These are phyloP conservation scores for Gobius niger DNA, from an alignment of 2,113 vertebrate species.

Conservation along the genomic window DNA sequence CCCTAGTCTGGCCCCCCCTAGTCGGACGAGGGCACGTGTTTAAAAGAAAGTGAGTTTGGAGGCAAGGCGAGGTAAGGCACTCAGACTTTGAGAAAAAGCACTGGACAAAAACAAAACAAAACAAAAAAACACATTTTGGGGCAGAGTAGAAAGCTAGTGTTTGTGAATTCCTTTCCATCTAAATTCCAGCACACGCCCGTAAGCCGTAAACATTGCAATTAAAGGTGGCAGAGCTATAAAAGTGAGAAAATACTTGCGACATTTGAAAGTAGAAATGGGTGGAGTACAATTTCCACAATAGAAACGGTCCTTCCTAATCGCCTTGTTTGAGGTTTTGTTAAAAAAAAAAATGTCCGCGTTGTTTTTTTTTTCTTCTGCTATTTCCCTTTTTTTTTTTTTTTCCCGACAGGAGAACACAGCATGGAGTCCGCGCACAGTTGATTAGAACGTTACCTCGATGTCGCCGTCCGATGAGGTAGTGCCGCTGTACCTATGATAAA, in stretches of 20 bases:
- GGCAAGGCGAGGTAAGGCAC: too few species aligned
- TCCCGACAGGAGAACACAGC: slow-evolving; percentile 51
- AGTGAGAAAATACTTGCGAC: slow-evolving; percentile 65
- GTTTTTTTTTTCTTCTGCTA: background rate
- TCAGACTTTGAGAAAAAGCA: too few species aligned
- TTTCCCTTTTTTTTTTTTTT: slow-evolving; percentile 45
- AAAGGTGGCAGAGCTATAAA: slow-evolving; percentile 62
- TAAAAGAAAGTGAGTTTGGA: too few species aligned
- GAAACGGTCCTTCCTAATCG: slow-evolving; percentile 28
- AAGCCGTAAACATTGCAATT: slow-evolving; percentile 68
- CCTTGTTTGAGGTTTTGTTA: background rate
- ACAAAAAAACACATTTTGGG: too few species aligned
- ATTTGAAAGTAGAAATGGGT: slow-evolving; percentile 60
- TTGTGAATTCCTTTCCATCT: slow-evolving; percentile 20
- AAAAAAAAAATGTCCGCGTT: background rate
- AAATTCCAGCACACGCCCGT: slow-evolving; percentile 38
- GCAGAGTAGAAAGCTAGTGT: background rate
- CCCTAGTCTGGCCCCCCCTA: too few species aligned
- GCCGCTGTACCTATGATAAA: slow-evolving; percentile 65
- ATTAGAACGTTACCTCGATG: slow-evolving; percentile 56
- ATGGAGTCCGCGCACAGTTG: slow-evolving; percentile 46
- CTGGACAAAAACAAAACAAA: too few species aligned
- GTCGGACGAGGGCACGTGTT: too few species aligned
- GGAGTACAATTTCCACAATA: slow-evolving; percentile 48
- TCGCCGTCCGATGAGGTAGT: slow-evolving; percentile 71